Conservation (phyloP, 2,888 invertebrate genomes). For the Apomyelois bistriatella region DNA sequence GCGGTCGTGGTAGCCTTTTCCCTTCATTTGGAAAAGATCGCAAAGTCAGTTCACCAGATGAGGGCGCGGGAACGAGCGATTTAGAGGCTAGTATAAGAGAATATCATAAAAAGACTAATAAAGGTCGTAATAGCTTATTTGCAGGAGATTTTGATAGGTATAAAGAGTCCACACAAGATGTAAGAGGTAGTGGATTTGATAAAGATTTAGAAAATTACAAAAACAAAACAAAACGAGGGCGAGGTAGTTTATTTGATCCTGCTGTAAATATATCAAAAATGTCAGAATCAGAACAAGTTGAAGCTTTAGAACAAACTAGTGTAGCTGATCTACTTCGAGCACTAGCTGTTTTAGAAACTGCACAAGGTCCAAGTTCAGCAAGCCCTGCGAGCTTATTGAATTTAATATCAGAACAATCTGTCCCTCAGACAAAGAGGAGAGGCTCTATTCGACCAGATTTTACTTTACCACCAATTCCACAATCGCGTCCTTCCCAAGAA, state of each 20-base stretch:
- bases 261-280: slow-evolving; percentile 60
- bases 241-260: slow-evolving; percentile 69
- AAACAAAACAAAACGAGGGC: slow-evolving; percentile 61
- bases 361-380: slow-evolving; percentile 31
- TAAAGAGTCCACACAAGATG: slow-evolving; percentile 34
- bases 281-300: slow-evolving; percentile 72
- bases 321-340: slow-evolving; percentile 90
- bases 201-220: slow-evolving; percentile 61
- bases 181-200: slow-evolving; percentile 39
- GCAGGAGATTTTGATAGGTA: slow-evolving; percentile 47
- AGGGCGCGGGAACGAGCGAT: slow-evolving; percentile 43
- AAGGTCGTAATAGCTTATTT: slow-evolving; percentile 49
- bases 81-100: slow-evolving; percentile 65
- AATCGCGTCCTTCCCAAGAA: not conserved
- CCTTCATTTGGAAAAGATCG: slow-evolving; percentile 67
- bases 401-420: slow-evolving; percentile 39
- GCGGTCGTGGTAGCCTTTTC: slow-evolving; percentile 61
- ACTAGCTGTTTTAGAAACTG: slow-evolving; percentile 83
- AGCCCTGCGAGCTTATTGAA: slow-evolving; percentile 48
- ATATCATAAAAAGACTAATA: slow-evolving; percentile 55
- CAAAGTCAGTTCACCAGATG: slow-evolving; percentile 52
- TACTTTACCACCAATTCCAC: slow-evolving; percentile 32
- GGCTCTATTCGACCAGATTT: slow-evolving; percentile 63
- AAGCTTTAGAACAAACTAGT: slow-evolving; percentile 89
- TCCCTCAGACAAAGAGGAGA: slow-evolving; percentile 43